phyloP scores from a whole-genome alignment of 2,797 vertebrate species.

The Diceros bicornis region DNA sequence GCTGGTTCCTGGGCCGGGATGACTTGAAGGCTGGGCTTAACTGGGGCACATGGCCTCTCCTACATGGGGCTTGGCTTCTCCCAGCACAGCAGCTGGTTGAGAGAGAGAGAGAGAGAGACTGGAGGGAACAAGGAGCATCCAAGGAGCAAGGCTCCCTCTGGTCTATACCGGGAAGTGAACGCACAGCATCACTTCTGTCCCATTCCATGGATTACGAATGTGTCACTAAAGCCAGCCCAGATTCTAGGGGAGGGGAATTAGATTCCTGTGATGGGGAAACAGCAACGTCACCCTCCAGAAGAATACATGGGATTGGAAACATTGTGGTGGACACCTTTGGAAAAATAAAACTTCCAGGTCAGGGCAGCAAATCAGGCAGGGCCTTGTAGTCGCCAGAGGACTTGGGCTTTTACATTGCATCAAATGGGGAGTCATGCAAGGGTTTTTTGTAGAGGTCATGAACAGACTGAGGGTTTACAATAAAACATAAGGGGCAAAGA shows the following conservation, averaged over 20 bases:
- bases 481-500: neutral
- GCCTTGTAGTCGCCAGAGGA: neutral
- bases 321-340: neutral
- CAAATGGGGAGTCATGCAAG: neutral
- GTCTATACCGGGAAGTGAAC: neutral
- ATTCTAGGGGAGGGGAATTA: neutral
- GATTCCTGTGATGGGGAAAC: neutral
- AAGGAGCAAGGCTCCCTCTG: neutral
- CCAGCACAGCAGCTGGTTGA: neutral
- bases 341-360: neutral
- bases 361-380: neutral
- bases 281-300: neutral
- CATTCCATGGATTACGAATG: neutral
- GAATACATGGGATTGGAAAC: neutral
- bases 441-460: neutral
- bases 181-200: neutral
- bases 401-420: neutral
- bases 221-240: neutral
- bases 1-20: neutral
- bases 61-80: neutral
- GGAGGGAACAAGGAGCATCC: neutral
- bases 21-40: neutral
- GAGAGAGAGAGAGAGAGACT: neutral
- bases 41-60: neutral
- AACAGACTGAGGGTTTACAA: neutral